Evolutionary conservation across 2,888 invertebrate genomes (phyloP).

Genomic region (Archips xylosteana): DNA sequence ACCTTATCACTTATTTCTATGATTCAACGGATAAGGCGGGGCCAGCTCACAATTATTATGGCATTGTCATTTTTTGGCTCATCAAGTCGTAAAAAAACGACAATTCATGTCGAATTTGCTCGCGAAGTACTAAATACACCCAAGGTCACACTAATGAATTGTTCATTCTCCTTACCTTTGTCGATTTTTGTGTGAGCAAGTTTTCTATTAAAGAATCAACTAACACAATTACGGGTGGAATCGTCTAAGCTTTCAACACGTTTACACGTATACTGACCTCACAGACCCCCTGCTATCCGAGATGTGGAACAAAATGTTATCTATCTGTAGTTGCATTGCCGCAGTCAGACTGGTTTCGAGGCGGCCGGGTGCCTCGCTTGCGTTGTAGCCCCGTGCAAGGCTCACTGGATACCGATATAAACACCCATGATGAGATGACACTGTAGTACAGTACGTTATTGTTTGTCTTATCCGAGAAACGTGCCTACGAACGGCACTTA

Average conservation of each 20-base stretch:
- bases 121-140: background rate
- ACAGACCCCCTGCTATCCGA: conserved; percentile 8
- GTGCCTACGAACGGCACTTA: conserved; percentile 8
- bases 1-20: conserved; percentile 5
- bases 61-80: conserved; percentile 14
- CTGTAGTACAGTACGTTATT: conserved; percentile 14
- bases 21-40: conserved; percentile 7
- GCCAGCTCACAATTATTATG: conserved; percentile 8
- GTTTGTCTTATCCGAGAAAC: conserved; percentile 13
- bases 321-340: conserved; percentile 4
- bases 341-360: conserved; percentile 50
- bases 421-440: background rate
- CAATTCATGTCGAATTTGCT: conserved; percentile 12
- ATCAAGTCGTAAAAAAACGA: conserved; percentile 15
- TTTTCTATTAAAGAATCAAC: background rate
- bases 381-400: conserved; percentile 43
- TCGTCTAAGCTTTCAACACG: background rate
- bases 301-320: conserved; percentile 17
- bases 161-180: background rate
- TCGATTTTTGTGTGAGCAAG: background rate
- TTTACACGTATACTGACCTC: conserved; percentile 1
- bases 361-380: conserved; percentile 48
- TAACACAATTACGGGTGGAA: background rate
- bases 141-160: conserved; percentile 11
- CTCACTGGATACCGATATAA: conserved; percentile 44